Percentiles rank a stretch among this genome's conserved stretches.
phyloP scores from a whole-genome alignment of 2,888 invertebrate genomes.

The Sminthurides aquaticus region DNA sequence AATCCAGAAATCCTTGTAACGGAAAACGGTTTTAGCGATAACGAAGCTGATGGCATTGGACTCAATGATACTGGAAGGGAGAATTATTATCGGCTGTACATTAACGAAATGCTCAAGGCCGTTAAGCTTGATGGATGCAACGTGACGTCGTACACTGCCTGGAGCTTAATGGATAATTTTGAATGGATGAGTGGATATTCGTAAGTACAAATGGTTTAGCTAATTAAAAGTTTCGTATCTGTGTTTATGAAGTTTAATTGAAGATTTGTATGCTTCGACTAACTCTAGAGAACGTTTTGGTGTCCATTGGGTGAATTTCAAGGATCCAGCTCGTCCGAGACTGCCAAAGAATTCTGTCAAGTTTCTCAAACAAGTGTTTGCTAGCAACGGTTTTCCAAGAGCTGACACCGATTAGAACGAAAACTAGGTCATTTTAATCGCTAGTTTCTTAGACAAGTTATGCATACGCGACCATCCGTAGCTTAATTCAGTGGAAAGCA shows the following conservation, averaged over 20 bases:
- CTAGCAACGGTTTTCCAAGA: slow-evolving; percentile 27
- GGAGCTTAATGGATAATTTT: slow-evolving; percentile 39
- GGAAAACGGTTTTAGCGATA: slow-evolving; percentile 37
- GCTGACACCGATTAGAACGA: too few relatives aligned
- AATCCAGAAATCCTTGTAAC: slow-evolving; percentile 33
- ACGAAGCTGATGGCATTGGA: slow-evolving; percentile 10
- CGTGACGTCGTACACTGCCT: slow-evolving; percentile 37
- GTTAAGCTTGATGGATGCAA: slow-evolving; percentile 34
- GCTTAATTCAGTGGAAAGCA: too few relatives aligned
- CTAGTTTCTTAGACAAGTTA: too few relatives aligned
- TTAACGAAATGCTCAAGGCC: too few relatives aligned
- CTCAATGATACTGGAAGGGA: slow-evolving; percentile 28
- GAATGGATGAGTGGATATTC: background rate
- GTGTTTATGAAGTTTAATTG: background rate
- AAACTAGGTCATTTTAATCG: too few relatives aligned
- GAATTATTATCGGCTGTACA: slow-evolving; percentile 30
- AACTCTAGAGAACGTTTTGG: slow-evolving; percentile 34
- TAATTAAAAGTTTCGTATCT: background rate
- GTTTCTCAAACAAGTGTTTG: slow-evolving; percentile 20
- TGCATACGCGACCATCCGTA: too few relatives aligned
- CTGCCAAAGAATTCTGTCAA: slow-evolving; percentile 24
- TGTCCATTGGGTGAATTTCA: slow-evolving; percentile 29
- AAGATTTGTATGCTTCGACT: too few relatives aligned
- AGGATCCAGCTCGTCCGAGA: slow-evolving; percentile 20
- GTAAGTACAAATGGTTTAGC: background rate